Conservation (phyloP, 2,797 vertebrate species). For the Potorous gilbertii region DNA sequence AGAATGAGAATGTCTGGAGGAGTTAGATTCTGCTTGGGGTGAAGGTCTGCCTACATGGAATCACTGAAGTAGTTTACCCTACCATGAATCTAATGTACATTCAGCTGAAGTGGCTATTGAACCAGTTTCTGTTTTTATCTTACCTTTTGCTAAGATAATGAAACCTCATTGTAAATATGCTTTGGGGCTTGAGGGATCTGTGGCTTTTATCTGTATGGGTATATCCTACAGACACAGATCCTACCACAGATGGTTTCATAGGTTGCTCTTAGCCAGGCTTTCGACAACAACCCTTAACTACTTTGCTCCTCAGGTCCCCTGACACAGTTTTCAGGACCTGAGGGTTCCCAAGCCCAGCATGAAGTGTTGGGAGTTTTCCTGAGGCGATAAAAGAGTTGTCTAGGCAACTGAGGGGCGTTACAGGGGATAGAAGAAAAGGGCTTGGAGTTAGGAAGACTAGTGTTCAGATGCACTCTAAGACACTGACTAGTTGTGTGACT, state of each 20-base stretch:
- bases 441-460: not conserved
- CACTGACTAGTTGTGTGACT: not conserved
- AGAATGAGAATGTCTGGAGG: no score
- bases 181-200: not conserved
- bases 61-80: not conserved
- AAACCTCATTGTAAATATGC: not conserved
- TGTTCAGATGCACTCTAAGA: no score
- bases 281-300: not conserved
- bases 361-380: not conserved
- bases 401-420: not conserved
- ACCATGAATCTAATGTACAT: constrained; percentile 20
- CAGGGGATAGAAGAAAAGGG: no score
- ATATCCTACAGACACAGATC: not conserved
- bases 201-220: not conserved
- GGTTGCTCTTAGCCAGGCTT: not conserved
- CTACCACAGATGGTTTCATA: not conserved
- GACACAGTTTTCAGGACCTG: not conserved
- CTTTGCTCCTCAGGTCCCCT: not conserved
- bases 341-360: not conserved
- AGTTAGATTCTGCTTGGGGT: no score
- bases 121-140: constrained; percentile 50
- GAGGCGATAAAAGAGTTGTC: not conserved
- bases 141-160: constrained; percentile 9
- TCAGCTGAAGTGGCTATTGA: constrained; percentile 34
- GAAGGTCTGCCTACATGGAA: not conserved